Percentiles rank a stretch among this genome's conserved stretches.
phyloP scores from a whole-genome alignment of 2,888 invertebrate genomes.

The Eupithecia pulchellata region DNA sequence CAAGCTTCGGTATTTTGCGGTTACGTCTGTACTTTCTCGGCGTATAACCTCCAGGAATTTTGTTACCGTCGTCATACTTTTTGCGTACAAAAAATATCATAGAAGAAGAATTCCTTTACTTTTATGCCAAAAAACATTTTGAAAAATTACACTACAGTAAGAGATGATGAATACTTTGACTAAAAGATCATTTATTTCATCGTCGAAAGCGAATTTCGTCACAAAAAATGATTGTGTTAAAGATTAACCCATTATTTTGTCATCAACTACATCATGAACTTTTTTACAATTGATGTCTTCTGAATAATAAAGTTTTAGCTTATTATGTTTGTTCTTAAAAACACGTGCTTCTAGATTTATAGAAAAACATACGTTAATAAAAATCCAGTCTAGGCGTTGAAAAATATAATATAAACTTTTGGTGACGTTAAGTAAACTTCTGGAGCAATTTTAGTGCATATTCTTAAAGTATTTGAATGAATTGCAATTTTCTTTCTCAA shows the following conservation, averaged over 20 bases:
- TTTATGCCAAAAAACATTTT: neutral
- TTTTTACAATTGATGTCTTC: neutral
- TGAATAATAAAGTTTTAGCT: neutral
- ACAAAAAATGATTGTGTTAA: too few relatives aligned
- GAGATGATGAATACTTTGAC: neutral
- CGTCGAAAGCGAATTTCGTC: neutral
- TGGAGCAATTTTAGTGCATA: too few relatives aligned
- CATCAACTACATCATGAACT: neutral
- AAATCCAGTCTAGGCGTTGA: neutral
- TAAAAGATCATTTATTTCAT: too few relatives aligned
- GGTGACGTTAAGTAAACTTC: too few relatives aligned
- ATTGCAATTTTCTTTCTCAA: too few relatives aligned
- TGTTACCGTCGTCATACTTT: neutral
- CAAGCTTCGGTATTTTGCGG: conserved; percentile 1
- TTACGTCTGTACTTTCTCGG: conserved; percentile 6
- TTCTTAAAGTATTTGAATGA: too few relatives aligned
- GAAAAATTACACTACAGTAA: neutral
- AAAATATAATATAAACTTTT: too few relatives aligned
- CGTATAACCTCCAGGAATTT: neutral
- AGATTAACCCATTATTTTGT: too few relatives aligned
- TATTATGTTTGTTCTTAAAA: too few relatives aligned
- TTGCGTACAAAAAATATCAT: neutral
- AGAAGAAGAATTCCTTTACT: neutral
- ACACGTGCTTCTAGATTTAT: too few relatives aligned
- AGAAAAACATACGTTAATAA: too few relatives aligned